Base-by-base conservation (phyloP, 2,888 invertebrate genomes). In the Tenthredo notha region DNA sequence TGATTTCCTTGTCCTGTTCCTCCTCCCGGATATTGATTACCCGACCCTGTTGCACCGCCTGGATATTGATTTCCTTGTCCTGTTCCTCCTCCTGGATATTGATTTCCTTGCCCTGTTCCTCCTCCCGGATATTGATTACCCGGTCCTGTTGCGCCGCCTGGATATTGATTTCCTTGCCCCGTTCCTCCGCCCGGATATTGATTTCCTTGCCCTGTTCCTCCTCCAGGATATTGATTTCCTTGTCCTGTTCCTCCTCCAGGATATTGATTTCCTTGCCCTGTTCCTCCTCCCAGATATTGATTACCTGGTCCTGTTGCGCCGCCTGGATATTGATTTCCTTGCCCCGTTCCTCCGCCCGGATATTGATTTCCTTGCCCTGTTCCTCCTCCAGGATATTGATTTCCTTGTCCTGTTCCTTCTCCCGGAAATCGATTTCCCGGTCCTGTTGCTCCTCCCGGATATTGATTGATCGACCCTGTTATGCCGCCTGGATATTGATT, bases 301-400 rank as follows among this genome's bases (percentile, higher is more conserved):
- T n/a, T 50, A 10, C 29, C 40, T 25, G 6, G 12, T 25, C 61
- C 61, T 61, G 25, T 25, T 61, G 1, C 61, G 12, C 61, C 61
- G 25, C 21, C 87, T 33, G 83, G 58, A 33, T 21, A 84, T 61
- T 61, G 61, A 25, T 10, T 61, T 10, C 61, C 61, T 5, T 1
- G 12, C 12, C 25, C 61, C 1, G 25, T 12, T 61, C 6, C 61
- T 25, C 61, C 61, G 0, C 61, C 87, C 37, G 84, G 58, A 40
- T 25, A 80, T 58, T 37, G 25, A 50, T 25, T 33, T 29, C 54
- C 6, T 1, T 15, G 18, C 29, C 10, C 25, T 12, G 25, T 15
- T 65, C 12, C 74, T 82, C 84, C 86, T 18, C 80, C 85, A 4
- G 86, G 86, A 37, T 58, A 80, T 29, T 54, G 50, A 29, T 84